Evolutionary conservation across 1,140 invertebrate species (phyloP).

Genomic region (Halesus radiatus): DNA sequence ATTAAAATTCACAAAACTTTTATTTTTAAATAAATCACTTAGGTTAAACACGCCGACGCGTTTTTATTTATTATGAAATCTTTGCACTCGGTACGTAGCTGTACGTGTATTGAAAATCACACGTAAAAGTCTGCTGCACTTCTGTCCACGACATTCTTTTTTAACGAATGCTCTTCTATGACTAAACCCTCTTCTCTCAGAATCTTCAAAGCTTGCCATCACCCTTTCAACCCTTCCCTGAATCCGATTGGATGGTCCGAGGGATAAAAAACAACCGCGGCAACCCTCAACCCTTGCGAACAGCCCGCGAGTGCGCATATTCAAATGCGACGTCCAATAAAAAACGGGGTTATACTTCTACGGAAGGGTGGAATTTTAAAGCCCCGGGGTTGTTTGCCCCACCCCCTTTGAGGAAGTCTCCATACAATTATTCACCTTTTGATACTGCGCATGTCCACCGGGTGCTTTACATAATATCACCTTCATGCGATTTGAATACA

Average conservation of each 20-base stretch:
- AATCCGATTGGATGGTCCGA: constrained; percentile 16
- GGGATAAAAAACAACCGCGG: constrained; percentile 24
- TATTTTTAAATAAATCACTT: no score
- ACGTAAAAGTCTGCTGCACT: no score
- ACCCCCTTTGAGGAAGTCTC: constrained; percentile 32
- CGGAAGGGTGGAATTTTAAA: constrained; percentile 50
- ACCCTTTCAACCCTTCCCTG: constrained; percentile 29
- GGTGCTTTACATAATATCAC: constrained; percentile 54
- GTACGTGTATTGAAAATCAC: no score
- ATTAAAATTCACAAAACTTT: no score
- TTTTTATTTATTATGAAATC: no score
- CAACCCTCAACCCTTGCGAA: constrained; percentile 34
- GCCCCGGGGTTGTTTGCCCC: constrained; percentile 23
- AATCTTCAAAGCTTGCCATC: not conserved
- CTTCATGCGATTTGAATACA: constrained; percentile 43
- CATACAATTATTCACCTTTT: constrained; percentile 26
- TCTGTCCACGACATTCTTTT: constrained; percentile 13
- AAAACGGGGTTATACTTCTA: constrained; percentile 37
- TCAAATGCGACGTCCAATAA: constrained; percentile 53
- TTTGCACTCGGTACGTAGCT: no score
- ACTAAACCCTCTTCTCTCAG: not conserved
- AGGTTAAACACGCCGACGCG: no score
- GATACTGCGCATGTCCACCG: constrained; percentile 42
- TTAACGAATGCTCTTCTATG: constrained; percentile 6
- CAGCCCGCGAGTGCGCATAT: constrained; percentile 38